phyloP scores from a whole-genome alignment of 2,113 vertebrate genomes.

The Gobio gobio region DNA sequence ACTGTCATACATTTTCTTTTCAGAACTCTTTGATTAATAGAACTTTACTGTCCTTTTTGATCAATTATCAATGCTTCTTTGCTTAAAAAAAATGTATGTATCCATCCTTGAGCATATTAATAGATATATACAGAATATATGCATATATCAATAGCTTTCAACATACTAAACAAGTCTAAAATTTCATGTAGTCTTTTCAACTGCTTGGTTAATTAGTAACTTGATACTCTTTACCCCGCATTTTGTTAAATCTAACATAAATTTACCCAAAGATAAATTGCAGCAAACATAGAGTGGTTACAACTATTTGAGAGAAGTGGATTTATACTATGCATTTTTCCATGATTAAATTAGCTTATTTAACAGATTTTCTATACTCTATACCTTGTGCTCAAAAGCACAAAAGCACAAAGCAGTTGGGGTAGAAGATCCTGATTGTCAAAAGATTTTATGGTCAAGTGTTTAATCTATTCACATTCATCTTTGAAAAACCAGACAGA shows the following conservation, averaged over 20 bases:
- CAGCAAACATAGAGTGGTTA: background rate
- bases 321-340: background rate
- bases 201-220: background rate
- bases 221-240: no score
- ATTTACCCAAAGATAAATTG: background rate
- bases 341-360: background rate
- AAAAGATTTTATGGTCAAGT: background rate
- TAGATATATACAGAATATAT: no score
- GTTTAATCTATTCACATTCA: background rate
- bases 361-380: no score
- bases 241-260: background rate
- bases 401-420: no score
- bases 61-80: background rate
- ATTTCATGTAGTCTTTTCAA: background rate
- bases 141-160: no score
- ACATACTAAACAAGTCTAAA: background rate
- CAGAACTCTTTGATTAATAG: no score
- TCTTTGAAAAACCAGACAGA: constrained; percentile 1
- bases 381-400: no score
- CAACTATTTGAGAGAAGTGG: background rate
- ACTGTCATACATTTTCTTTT: no score
- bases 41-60: background rate
- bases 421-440: background rate
- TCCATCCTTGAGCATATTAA: background rate
- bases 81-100: background rate